Conservation (phyloP, 2,888 invertebrate genomes). For the Strigamia transsilvanica region DNA sequence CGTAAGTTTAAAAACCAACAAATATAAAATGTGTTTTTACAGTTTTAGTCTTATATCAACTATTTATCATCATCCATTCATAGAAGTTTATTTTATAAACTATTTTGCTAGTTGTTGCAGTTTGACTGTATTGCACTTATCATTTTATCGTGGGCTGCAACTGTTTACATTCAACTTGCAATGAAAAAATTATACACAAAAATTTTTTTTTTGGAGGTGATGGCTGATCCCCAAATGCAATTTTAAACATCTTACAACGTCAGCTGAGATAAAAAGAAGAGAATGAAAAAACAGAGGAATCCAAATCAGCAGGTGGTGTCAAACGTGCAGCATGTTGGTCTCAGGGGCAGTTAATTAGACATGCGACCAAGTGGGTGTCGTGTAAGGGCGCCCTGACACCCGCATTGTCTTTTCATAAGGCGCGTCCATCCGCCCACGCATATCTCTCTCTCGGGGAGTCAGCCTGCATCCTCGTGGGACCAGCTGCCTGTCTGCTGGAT, state of each 20-base stretch:
- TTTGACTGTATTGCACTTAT: no score
- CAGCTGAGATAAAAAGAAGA: background rate
- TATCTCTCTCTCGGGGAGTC: conserved; percentile 44
- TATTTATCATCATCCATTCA: no score
- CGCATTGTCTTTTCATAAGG: conserved; percentile 49
- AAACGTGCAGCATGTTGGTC: conserved; percentile 28
- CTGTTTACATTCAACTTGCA: background rate
- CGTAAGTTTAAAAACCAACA: no score
- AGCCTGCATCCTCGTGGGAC: conserved; percentile 38
- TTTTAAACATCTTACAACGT: conserved; percentile 31
- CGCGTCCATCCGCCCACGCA: conserved; percentile 47
- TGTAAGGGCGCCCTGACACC: conserved; percentile 49
- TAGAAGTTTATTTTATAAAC: no score
- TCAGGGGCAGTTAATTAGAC: conserved; percentile 46
- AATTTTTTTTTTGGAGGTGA: background rate
- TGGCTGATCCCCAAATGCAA: conserved; percentile 33
- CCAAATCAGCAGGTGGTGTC: conserved; percentile 44
- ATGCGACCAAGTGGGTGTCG: conserved; percentile 41
- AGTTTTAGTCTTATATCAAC: no score
- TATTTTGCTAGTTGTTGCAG: no score
- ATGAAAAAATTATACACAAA: background rate
- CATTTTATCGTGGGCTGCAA: no score
- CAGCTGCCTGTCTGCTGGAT: conserved; percentile 42
- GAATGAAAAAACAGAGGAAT: background rate
- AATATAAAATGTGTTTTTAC: no score